Percentiles rank a stretch among this genome's conserved stretches.
Evolutionary conservation across 2,797 vertebrate species (phyloP).

Genomic region (Girardinus metallicus): DNA sequence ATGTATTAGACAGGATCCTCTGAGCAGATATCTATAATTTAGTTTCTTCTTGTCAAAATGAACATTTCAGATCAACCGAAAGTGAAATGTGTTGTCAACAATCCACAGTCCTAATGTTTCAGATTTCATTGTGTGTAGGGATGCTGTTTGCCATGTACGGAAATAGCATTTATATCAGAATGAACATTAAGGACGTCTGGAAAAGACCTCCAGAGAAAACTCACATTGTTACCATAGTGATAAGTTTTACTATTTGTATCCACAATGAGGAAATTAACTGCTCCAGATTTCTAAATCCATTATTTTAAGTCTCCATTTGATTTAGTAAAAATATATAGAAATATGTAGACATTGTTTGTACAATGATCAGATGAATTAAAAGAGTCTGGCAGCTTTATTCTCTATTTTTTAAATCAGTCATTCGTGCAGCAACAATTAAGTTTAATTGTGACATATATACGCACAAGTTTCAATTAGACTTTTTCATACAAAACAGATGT

Average conservation of each 20-base stretch:
- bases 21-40: constrained; percentile 1
- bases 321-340: background rate
- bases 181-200: background rate
- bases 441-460: background rate
- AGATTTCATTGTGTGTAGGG: background rate
- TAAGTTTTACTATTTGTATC: background rate
- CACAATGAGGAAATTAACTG: background rate
- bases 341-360: background rate
- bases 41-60: background rate
- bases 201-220: background rate
- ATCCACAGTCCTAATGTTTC: background rate
- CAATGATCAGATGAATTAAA: background rate
- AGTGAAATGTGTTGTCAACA: background rate
- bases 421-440: background rate
- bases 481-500: background rate
- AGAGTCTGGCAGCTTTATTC: background rate
- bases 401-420: background rate
- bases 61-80: background rate
- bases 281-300: background rate
- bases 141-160: too few relatives aligned
- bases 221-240: background rate
- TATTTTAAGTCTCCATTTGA: background rate
- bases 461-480: background rate
- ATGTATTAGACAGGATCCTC: constrained; percentile 10
- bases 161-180: background rate